These are phyloP conservation scores for Mythimna albipuncta DNA, from an alignment of 2,888 invertebrate species.

Conservation along the genomic window DNA sequence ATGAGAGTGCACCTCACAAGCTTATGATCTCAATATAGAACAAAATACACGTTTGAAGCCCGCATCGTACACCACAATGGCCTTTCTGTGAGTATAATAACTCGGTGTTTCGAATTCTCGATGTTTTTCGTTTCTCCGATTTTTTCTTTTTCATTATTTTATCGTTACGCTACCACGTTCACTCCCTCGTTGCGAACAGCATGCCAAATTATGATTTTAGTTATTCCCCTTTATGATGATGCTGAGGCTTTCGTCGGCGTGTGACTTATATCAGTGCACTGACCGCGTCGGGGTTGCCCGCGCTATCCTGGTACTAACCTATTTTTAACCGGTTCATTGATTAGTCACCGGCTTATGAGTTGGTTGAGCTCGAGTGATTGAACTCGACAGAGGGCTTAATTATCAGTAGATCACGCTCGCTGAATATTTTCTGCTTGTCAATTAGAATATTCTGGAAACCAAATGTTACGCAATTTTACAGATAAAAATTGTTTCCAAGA, in stretches of 20 bases:
- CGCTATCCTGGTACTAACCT: slow-evolving; percentile 87
- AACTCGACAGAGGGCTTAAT: slow-evolving; percentile 34
- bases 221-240: slow-evolving; percentile 85
- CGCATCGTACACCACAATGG: slow-evolving; percentile 81
- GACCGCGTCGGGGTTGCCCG: slow-evolving; percentile 88
- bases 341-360: slow-evolving; percentile 55
- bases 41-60: slow-evolving; percentile 76
- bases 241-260: slow-evolving; percentile 91
- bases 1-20: slow-evolving; percentile 86
- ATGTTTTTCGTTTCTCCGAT: slow-evolving; percentile 84
- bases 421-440: slow-evolving; percentile 15
- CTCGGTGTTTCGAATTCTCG: slow-evolving; percentile 80
- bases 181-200: slow-evolving; percentile 90
- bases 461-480: slow-evolving; percentile 2
- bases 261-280: slow-evolving; percentile 87
- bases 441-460: slow-evolving; percentile 9
- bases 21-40: slow-evolving; percentile 85
- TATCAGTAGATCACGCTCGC: slow-evolving; percentile 27
- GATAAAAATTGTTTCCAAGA: background rate
- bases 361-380: slow-evolving; percentile 43
- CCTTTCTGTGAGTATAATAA: slow-evolving; percentile 85
- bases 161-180: slow-evolving; percentile 89
- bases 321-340: slow-evolving; percentile 77
- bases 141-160: slow-evolving; percentile 83
- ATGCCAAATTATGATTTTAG: slow-evolving; percentile 90